Conservation (phyloP, 2,113 vertebrate genomes). For the Pseudois nayaur region DNA sequence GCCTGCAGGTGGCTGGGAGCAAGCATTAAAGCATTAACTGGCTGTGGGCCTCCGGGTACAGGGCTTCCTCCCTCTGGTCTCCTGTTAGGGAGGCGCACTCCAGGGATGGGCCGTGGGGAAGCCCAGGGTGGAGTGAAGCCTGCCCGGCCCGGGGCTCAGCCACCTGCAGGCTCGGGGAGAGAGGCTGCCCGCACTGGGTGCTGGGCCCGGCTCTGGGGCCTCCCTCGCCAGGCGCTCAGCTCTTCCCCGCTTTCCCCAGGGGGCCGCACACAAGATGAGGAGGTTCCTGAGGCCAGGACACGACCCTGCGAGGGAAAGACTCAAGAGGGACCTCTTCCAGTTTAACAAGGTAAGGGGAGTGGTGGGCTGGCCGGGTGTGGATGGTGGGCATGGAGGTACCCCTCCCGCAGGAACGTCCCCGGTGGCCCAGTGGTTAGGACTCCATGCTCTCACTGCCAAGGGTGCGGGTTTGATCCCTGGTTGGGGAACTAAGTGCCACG, state of each 20-base stretch:
- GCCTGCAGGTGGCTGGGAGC: neutral
- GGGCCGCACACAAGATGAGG: conserved; percentile 85
- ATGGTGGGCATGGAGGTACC: neutral
- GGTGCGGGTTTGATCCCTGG: neutral
- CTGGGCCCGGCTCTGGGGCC: neutral
- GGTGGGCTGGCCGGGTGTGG: fast-evolving
- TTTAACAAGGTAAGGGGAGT: conserved; percentile 90
- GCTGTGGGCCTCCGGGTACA: neutral
- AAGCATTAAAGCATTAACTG: neutral
- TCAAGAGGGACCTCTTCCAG: conserved; percentile 95
- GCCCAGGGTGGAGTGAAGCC: neutral
- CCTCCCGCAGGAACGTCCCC: neutral
- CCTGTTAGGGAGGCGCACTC: neutral
- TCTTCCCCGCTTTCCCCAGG: neutral
- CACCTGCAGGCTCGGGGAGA: neutral
- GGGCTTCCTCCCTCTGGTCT: neutral
- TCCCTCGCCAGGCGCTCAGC: fast-evolving
- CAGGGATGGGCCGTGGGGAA: neutral
- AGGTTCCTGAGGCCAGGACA: conserved; percentile 94
- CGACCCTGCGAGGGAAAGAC: conserved; percentile 90
- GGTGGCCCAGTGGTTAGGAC: neutral
- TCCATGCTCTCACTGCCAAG: neutral
- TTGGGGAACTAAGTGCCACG: neutral
- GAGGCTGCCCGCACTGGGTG: neutral
- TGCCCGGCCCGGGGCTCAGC: neutral